These are phyloP conservation scores for Copidosoma floridanum DNA, from an alignment of 1,140 invertebrate genomes.

Conservation along the genomic window DNA sequence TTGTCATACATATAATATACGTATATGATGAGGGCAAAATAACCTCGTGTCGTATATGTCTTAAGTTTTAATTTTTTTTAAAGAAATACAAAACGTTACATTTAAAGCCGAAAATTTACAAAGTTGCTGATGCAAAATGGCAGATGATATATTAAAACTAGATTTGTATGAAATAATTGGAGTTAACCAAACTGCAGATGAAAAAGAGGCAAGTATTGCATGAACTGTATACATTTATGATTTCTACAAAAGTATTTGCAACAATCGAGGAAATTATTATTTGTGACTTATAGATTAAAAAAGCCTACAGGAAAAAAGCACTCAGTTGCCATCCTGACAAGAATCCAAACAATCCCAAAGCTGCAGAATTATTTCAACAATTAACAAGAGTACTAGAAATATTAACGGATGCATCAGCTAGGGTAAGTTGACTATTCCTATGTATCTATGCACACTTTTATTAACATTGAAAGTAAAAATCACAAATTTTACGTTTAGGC, in stretches of 20 bases:
- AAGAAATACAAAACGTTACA: no score
- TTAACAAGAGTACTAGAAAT: constrained; percentile 84
- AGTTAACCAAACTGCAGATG: constrained; percentile 64
- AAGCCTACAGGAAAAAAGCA: constrained; percentile 90
- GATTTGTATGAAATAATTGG: constrained; percentile 81
- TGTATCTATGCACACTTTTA: no score
- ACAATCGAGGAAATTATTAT: constrained; percentile 15
- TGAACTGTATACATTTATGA: constrained; percentile 7
- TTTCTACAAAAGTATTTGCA: neutral
- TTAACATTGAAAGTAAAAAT: neutral
- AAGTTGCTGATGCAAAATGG: constrained; percentile 10
- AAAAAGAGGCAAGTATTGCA: constrained; percentile 63
- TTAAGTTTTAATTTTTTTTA: no score
- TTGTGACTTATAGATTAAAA: constrained; percentile 71
- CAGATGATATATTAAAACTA: constrained; percentile 57
- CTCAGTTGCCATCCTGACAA: constrained; percentile 93
- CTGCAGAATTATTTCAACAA: constrained; percentile 81
- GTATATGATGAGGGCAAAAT: no score
- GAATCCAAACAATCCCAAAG: constrained; percentile 90
- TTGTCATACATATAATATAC: no score
- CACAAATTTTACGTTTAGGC: constrained; percentile 56
- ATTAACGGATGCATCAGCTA: constrained; percentile 74
- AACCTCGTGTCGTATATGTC: no score
- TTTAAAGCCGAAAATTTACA: no score
- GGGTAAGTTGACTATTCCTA: constrained; percentile 51